Evolutionary conservation across 2,113 vertebrate species (phyloP), one percentile per base, ranked within the genome.

Genomic region (Rallus limicola): DNA sequence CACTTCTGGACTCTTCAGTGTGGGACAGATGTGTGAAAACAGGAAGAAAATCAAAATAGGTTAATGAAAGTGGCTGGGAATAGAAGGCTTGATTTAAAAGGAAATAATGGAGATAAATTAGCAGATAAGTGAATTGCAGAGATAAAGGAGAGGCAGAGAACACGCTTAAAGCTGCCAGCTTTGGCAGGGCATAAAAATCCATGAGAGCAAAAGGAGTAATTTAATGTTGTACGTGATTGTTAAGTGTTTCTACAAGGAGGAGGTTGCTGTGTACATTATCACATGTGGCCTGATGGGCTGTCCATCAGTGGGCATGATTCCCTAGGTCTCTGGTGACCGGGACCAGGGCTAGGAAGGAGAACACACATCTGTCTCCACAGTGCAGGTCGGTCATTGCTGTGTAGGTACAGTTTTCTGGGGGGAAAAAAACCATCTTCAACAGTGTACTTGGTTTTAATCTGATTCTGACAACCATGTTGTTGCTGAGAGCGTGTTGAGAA

Each of bases 271-370:
- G 36, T 67, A 1, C 25, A 5, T 31, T 56, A 46, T 40, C 65
- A n/a, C 17, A 1, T 1, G 1, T 62, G 64, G 42, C 34, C 33
- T 84, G 28, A 55, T 52, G 64, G 50, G 84, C 80, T 88, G 31
- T 34, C 40, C 0, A 0, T 63, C 1, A 0, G 13, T 60, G 33
- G 18, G 10, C 7, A 5, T 0, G 2, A 23, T 56, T 65, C 33
- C 40, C 14, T 36, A 62, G 33, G 29, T n/a, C 60, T 38, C 42
- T 92, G 75, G 21, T 79, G 82, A 5, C n/a, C 56, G 60, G 62
- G 46, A 19, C 0, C 2, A 63, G 69, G 21, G 33, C 26, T 83
- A 3, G 0, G 28, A 82, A 81, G 58, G 64, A 44, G 18, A 34
- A 24, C 1, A 0, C 9, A 6, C 10, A 34, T 24, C 5, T 36